Percentiles rank a stretch among this genome's conserved stretches.
phyloP scores from a whole-genome alignment of 2,797 vertebrate species.

The Parambassis ranga region DNA sequence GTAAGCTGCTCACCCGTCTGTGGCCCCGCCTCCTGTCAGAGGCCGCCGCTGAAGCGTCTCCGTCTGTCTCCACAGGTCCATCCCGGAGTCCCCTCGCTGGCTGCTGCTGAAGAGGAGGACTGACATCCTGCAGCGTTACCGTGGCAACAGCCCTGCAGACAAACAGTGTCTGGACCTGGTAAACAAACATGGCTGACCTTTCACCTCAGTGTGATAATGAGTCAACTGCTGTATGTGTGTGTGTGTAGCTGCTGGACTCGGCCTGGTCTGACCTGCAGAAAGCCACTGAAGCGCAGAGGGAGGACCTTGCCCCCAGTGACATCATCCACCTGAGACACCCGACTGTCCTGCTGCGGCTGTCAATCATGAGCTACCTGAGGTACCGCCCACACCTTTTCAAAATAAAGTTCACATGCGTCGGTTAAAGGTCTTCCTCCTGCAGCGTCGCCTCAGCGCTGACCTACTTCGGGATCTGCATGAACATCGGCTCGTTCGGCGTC shows the following conservation, averaged over 20 bases:
- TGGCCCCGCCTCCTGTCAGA: too few relatives aligned
- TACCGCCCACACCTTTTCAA: not conserved
- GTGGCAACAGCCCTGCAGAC: constrained; percentile 64
- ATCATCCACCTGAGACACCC: constrained; percentile 62
- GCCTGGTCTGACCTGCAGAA: constrained; percentile 43
- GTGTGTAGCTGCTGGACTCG: constrained; percentile 50
- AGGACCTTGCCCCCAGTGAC: constrained; percentile 20
- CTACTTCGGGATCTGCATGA: constrained; percentile 79
- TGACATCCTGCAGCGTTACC: constrained; percentile 65
- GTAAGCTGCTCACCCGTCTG: constrained; percentile 32
- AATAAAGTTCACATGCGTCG: not conserved
- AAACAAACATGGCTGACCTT: constrained; percentile 8
- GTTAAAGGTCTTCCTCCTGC: not conserved
- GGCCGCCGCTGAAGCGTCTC: too few relatives aligned
- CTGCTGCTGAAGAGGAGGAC: constrained; percentile 59
- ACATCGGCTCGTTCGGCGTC: constrained; percentile 77
- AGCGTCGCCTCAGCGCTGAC: constrained; percentile 71
- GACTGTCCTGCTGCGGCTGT: constrained; percentile 67
- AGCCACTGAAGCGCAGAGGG: not conserved
- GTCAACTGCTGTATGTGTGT: not conserved
- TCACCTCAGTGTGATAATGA: too few relatives aligned
- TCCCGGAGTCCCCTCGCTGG: constrained; percentile 80
- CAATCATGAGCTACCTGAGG: constrained; percentile 79
- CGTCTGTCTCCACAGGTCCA: constrained; percentile 34
- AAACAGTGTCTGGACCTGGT: constrained; percentile 66